Base-by-base conservation (phyloP, 1,140 invertebrate species). In the Pachypeltis micranthus region DNA sequence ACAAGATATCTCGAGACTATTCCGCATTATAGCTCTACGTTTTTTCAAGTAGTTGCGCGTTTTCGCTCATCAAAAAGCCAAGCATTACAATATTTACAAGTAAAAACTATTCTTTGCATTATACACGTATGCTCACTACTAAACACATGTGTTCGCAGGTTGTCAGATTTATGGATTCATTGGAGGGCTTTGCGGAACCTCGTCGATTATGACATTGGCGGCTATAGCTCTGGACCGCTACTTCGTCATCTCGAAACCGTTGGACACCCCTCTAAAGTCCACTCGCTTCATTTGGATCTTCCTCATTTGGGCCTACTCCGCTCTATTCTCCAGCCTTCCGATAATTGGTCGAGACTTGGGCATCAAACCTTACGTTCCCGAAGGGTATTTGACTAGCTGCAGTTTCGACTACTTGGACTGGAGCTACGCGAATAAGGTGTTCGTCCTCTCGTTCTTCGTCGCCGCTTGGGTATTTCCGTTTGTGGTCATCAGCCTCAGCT, bases 311-410 rank as follows among this genome's bases (percentile, higher is more conserved):
- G 65, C 83, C n/a, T 90, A 89, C 72, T 83, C 85, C 0, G 71
- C 76, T 1, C 65, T 79, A 16, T 89, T 89, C 69, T 76, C 85
- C 1, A 69, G 78, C 0, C 78, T 87, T 55, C 88, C 88, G 0
- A 77, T 86, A 0, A 69, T 84, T 44, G 78, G 83, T 66, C 77
- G 87, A 25, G 85, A 85, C 3, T 77, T 86, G 14, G 85, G 85
- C 2, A 77, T 86, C 21, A 83, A 85, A 2, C 76, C 77, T 2
- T 91, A 90, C 73, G 83, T 87, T 12, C 85, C 87, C 1, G 88
- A 90, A 74, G 86, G 86, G 3, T 88, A 82, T 65, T 74, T 90
- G 55, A 89, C 86, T 3, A 87, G 84, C 66, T 91, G 88, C 74
- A 88, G 86, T 64, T 91, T 87, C 67, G 87, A 90, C 70, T 91